Evolutionary conservation across 2,888 invertebrate species (phyloP).

Genomic region (Eurois occulta): DNA sequence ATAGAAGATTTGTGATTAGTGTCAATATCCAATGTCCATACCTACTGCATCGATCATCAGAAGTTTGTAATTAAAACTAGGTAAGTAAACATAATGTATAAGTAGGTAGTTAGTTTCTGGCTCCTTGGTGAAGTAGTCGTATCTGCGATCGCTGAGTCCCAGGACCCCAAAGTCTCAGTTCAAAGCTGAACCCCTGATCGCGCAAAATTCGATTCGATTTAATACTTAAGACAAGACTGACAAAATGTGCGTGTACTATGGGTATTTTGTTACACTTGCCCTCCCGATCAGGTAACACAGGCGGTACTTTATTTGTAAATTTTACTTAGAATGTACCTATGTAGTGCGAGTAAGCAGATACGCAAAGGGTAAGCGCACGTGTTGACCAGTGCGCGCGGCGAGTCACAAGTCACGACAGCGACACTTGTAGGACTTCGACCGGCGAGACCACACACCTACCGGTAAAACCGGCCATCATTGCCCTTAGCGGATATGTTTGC

Average conservation of each 20-base stretch:
- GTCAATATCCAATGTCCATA: background rate
- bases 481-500: no score
- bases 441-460: background rate
- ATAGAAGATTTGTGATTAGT: background rate
- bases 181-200: no score
- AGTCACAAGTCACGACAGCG: background rate
- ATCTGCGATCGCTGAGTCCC: background rate
- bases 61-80: background rate
- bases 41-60: background rate
- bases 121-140: background rate
- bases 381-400: constrained; percentile 16
- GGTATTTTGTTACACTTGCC: no score
- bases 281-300: background rate
- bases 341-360: constrained; percentile 11
- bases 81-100: no score
- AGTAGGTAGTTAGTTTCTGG: no score
- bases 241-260: background rate
- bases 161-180: background rate
- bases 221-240: background rate
- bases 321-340: background rate
- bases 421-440: constrained; percentile 31
- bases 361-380: constrained; percentile 6
- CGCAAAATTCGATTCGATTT: background rate
- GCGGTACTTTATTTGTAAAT: background rate
- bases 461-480: no score